phyloP scores from a whole-genome alignment of 2,797 vertebrate species.

The Clarias laeviceps region DNA sequence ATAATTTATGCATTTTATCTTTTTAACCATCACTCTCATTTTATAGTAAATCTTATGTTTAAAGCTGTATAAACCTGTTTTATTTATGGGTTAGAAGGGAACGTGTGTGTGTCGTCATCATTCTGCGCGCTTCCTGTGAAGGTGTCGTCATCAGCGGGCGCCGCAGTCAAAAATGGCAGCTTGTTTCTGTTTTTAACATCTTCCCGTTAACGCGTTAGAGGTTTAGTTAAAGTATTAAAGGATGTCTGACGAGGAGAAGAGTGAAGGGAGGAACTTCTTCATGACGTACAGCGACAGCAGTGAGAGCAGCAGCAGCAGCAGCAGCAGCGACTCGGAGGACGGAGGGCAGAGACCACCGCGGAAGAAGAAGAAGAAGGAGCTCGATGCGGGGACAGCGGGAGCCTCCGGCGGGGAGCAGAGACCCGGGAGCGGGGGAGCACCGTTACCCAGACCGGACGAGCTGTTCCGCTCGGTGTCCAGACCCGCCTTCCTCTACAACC shows the following conservation, averaged over 20 bases:
- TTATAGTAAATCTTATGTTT: no score
- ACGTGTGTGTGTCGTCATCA: background rate
- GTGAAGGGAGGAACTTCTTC: slow-evolving; percentile 85
- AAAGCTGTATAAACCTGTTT: background rate
- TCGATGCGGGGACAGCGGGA: background rate
- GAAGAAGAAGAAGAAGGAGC: slow-evolving; percentile 56
- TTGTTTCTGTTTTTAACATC: background rate
- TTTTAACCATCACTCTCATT: no score
- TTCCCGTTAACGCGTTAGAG: no score
- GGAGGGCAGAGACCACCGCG: slow-evolving; percentile 57
- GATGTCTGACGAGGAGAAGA: slow-evolving; percentile 54
- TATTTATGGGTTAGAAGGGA: background rate
- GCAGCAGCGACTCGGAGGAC: slow-evolving; percentile 69
- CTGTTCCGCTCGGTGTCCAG: slow-evolving; percentile 87
- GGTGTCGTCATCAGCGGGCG: slow-evolving; percentile 15
- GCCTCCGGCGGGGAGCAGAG: background rate
- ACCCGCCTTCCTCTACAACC: slow-evolving; percentile 90
- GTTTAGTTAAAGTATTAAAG: background rate
- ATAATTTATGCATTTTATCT: no score
- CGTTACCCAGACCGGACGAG: slow-evolving; percentile 85
- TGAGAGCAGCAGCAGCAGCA: slow-evolving; percentile 71
- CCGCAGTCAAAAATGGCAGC: background rate
- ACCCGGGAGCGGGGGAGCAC: slow-evolving; percentile 35
- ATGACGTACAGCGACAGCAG: slow-evolving; percentile 78
- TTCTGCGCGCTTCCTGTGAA: background rate